Conservation (phyloP, 2,113 vertebrate genomes). For the Beaufortia kweichowensis region DNA sequence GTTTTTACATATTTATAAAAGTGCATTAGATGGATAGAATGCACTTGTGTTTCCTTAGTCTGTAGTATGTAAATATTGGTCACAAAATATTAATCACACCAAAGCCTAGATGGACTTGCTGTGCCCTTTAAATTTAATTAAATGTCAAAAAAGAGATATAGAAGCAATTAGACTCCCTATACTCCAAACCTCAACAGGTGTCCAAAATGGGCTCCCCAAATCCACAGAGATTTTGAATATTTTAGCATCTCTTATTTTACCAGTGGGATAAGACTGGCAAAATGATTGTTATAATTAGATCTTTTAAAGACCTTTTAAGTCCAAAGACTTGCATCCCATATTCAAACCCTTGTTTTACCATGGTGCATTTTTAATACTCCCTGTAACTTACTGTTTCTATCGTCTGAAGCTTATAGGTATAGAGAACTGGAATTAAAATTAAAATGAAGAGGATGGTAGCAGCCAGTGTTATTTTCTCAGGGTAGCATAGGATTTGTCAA, state of each 20-base stretch:
- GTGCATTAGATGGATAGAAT: too few species aligned
- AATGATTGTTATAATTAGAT: not conserved
- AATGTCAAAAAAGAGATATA: constrained; percentile 35
- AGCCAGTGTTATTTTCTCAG: constrained; percentile 8
- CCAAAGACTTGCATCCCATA: not conserved
- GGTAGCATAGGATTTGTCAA: constrained; percentile 42
- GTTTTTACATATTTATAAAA: too few species aligned
- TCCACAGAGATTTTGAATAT: not conserved
- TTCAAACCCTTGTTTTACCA: constrained; percentile 12
- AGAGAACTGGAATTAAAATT: constrained; percentile 21
- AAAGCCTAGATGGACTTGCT: not conserved
- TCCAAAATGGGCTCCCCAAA: constrained; percentile 12
- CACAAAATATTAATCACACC: not conserved
- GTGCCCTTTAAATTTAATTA: constrained; percentile 28
- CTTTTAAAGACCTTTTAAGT: not conserved
- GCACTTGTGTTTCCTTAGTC: too few species aligned
- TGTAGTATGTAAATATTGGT: constrained; percentile 19
- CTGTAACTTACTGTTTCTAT: constrained; percentile 4
- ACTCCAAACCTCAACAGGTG: constrained; percentile 23
- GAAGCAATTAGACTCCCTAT: not conserved
- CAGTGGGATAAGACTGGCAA: not conserved
- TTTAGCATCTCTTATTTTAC: not conserved
- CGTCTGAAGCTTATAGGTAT: constrained; percentile 12
- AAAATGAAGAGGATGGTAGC: constrained; percentile 34
- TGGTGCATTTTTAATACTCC: constrained; percentile 11